Conservation (phyloP, 2,113 vertebrate species). For the Tachysurus fulvidraco region DNA sequence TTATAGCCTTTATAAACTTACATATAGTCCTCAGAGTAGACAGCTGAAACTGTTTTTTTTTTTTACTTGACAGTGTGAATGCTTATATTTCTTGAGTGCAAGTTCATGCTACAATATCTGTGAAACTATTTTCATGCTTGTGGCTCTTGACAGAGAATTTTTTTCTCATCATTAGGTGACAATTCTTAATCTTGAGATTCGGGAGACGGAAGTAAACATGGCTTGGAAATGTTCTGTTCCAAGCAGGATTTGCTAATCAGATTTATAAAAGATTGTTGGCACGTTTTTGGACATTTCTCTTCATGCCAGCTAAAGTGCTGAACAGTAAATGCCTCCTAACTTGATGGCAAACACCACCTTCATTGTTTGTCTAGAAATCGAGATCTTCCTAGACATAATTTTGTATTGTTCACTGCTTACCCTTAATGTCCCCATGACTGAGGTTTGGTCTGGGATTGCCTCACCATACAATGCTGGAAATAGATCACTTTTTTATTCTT, state of each 20-base stretch:
- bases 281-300: neutral
- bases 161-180: constrained; percentile 56
- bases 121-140: constrained; percentile 46
- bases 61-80: neutral
- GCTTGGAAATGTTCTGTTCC: constrained; percentile 30
- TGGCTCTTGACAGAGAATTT: constrained; percentile 54
- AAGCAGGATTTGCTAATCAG: constrained; percentile 47
- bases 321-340: neutral
- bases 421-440: neutral
- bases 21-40: neutral
- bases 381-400: neutral
- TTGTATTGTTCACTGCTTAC: neutral
- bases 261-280: constrained; percentile 39
- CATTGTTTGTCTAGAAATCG: neutral
- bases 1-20: neutral
- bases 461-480: neutral
- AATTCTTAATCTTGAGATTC: constrained; percentile 40
- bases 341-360: neutral
- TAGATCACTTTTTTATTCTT: neutral
- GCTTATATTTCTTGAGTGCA: neutral
- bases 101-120: constrained; percentile 16
- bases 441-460: neutral
- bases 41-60: neutral
- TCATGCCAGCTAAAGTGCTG: constrained; percentile 4
- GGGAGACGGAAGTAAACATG: constrained; percentile 49